phyloP scores from a whole-genome alignment of 1,140 invertebrate species.

The Drosophila ogumai region DNA sequence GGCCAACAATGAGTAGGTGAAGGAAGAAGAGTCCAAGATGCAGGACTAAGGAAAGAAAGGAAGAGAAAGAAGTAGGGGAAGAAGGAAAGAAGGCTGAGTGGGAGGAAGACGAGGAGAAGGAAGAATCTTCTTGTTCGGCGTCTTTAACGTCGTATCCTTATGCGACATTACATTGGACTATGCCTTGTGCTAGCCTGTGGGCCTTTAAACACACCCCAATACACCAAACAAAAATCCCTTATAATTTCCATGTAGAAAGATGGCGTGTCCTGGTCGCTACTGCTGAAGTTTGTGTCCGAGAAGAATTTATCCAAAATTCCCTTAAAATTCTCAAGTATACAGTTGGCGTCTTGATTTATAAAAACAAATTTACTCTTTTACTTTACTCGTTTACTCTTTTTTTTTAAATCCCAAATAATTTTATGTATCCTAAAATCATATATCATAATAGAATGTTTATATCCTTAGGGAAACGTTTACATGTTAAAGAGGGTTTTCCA shows the following conservation, averaged over 20 bases:
- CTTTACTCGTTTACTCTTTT: too few species aligned
- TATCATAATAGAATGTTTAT: background rate
- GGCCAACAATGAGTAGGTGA: slow-evolving; percentile 40
- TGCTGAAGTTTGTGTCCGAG: too few species aligned
- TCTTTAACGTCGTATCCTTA: slow-evolving; percentile 11
- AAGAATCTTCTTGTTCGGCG: slow-evolving; percentile 7
- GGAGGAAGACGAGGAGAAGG: background rate
- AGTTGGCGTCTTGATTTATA: background rate
- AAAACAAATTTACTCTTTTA: background rate
- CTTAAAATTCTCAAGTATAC: background rate
- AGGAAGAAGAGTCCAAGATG: slow-evolving; percentile 10
- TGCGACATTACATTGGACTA: slow-evolving; percentile 43
- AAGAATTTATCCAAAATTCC: too few species aligned
- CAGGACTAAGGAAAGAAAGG: slow-evolving; percentile 3
- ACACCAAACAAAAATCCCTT: background rate
- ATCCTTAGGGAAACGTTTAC: background rate
- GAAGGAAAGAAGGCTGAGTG: background rate
- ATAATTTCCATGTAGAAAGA: background rate
- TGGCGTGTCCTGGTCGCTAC: background rate
- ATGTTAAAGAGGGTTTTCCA: background rate
- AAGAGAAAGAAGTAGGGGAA: background rate
- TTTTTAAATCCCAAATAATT: background rate
- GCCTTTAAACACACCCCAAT: slow-evolving; percentile 10
- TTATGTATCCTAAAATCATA: background rate
- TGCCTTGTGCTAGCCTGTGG: slow-evolving; percentile 31